Conservation (phyloP, 2,113 vertebrate genomes). For the Monopterus albus region DNA sequence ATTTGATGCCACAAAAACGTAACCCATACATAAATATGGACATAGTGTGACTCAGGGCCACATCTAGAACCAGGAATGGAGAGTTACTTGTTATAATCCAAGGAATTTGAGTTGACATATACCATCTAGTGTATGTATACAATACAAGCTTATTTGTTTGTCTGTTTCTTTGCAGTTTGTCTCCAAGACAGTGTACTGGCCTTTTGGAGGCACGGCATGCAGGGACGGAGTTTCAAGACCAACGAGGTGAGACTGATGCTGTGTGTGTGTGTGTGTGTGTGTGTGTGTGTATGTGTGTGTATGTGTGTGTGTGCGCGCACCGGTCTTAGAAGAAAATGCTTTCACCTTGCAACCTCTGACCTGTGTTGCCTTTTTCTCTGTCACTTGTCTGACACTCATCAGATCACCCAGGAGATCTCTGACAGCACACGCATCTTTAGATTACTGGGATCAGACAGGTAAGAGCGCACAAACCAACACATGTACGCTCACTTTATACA, state of each 20-base stretch:
- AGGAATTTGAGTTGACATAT: too few relatives aligned
- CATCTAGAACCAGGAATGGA: background rate
- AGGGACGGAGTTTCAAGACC: conserved; percentile 96
- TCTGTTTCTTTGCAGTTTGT: conserved; percentile 85
- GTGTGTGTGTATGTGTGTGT: background rate
- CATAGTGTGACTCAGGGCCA: too few relatives aligned
- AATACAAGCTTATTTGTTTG: background rate
- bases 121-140: background rate
- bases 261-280: background rate
- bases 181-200: conserved; percentile 97
- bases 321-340: background rate
- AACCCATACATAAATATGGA: background rate
- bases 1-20: background rate
- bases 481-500: background rate
- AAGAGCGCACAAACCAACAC: conserved; percentile 46
- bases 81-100: background rate
- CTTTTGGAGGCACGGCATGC: conserved; percentile 99
- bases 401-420: conserved; percentile 99
- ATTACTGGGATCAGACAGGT: conserved; percentile 99
- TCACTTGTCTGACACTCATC: conserved; percentile 40
- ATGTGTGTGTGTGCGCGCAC: background rate
- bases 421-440: conserved; percentile 97
- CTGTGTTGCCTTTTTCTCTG: background rate
- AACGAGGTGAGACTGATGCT: conserved; percentile 88
- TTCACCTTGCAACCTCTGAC: background rate